These are phyloP conservation scores for Cistogaster globosa DNA, from an alignment of 2,888 invertebrate species.

Conservation along the genomic window DNA sequence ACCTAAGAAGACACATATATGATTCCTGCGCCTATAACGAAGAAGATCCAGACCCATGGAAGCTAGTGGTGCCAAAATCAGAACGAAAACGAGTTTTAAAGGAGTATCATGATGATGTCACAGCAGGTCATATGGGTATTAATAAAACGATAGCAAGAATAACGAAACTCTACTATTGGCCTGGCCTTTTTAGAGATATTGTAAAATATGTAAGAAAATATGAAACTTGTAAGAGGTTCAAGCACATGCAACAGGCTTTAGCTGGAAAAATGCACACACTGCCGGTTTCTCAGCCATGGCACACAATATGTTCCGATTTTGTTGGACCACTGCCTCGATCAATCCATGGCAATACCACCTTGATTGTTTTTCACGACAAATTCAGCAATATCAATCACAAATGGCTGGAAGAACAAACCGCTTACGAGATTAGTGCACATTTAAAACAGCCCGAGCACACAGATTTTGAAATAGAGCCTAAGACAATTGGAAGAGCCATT, in stretches of 20 bases:
- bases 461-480: too few relatives aligned
- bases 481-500: too few relatives aligned
- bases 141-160: background rate
- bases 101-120: constrained; percentile 35
- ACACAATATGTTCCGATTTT: constrained; percentile 31
- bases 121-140: constrained; percentile 1
- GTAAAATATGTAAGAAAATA: constrained; percentile 9
- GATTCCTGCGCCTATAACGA: constrained; percentile 9
- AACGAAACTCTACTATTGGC: constrained; percentile 12
- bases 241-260: constrained; percentile 2
- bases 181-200: too few relatives aligned
- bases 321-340: constrained; percentile 38
- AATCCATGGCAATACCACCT: constrained; percentile 33
- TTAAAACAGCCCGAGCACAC: too few relatives aligned
- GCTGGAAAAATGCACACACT: constrained; percentile 8
- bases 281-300: background rate
- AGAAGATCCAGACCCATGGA: constrained; percentile 11
- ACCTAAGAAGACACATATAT: constrained; percentile 12
- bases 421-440: too few relatives aligned
- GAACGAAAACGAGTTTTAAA: background rate
- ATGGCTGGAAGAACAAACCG: too few relatives aligned
- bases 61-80: constrained; percentile 11
- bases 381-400: constrained; percentile 16
- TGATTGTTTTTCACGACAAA: constrained; percentile 43
- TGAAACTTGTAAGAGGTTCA: constrained; percentile 12